Conservation (phyloP, 1,140 invertebrate species). For the Caenorhabditis elegans region WBcel235 BX284604.4:10331001-10331500, state of each 20-base stretch:
- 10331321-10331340: too few species aligned
- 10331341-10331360: too few species aligned
- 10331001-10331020: neutral
- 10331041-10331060: neutral
- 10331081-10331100: neutral
- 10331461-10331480: too few species aligned
- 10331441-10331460: too few species aligned
- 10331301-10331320: too few species aligned
- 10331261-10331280: neutral
- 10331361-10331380: too few species aligned
- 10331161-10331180: conserved; percentile 10
- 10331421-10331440: too few species aligned
- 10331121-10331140: neutral
- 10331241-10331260: conserved; percentile 7
- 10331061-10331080: neutral
- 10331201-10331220: neutral
- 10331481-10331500: too few species aligned
- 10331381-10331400: too few species aligned
- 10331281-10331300: too few species aligned
- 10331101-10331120: neutral
- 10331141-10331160: conserved; percentile 9
- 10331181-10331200: conserved; percentile 29
- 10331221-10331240: neutral
- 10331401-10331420: too few species aligned
- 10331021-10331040: conserved; percentile 22